These are phyloP conservation scores for Latheticus oryzae DNA, from an alignment of 2,888 invertebrate genomes.

Conservation along the genomic window DNA sequence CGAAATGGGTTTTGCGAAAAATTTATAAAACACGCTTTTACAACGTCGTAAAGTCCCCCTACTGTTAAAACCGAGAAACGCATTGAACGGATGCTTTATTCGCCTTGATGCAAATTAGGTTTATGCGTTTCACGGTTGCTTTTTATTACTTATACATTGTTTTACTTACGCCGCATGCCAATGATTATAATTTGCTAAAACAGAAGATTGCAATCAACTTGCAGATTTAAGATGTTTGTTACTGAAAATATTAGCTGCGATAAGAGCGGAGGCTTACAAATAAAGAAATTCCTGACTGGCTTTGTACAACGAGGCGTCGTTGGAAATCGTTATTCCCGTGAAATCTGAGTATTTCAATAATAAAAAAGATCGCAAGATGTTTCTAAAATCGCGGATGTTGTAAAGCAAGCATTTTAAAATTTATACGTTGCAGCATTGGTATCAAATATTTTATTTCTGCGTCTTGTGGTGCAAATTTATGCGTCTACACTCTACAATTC, in stretches of 20 bases:
- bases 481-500: slow-evolving; percentile 10
- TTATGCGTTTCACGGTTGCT: slow-evolving; percentile 28
- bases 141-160: slow-evolving; percentile 24
- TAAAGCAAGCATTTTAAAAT: background rate
- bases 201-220: too few species aligned
- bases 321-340: slow-evolving; percentile 1
- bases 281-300: too few species aligned
- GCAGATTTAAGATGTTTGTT: too few species aligned
- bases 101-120: slow-evolving; percentile 26
- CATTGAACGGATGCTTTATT: slow-evolving; percentile 22
- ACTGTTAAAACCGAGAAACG: slow-evolving; percentile 17
- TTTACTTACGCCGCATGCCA: slow-evolving; percentile 12
- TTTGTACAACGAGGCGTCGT: too few species aligned
- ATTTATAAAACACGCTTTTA: slow-evolving; percentile 26
- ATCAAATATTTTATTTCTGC: too few species aligned
- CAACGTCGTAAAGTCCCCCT: slow-evolving; percentile 17
- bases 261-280: too few species aligned
- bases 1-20: slow-evolving; percentile 28
- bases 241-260: too few species aligned
- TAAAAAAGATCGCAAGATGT: slow-evolving; percentile 6
- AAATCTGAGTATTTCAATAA: slow-evolving; percentile 15
- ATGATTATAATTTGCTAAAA: too few species aligned
- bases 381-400: background rate
- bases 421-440: too few species aligned
- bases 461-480: too few species aligned